A percentile compares a stretch with the other conserved stretches of the same genome.
Evolutionary conservation across 2,888 invertebrate species (phyloP).

Genomic region (Drosophila kambysellisi): DNA sequence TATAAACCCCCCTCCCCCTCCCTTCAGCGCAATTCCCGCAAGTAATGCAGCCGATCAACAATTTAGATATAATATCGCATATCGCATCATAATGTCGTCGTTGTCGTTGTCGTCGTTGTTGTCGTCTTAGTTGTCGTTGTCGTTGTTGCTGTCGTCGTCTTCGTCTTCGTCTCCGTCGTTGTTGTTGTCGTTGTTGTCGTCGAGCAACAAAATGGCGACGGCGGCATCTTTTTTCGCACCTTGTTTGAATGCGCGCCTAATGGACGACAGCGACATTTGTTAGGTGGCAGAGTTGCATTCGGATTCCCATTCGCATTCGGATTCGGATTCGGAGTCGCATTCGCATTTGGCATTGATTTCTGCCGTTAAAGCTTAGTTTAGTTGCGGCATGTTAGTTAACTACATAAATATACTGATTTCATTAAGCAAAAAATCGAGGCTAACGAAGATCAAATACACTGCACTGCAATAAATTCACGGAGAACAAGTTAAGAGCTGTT

Average conservation of each 20-base stretch:
- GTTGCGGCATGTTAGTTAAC: conserved; percentile 49
- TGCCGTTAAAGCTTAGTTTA: conserved; percentile 47
- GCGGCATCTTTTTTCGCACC: conserved; percentile 81
- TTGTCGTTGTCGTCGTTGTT: conserved; percentile 46
- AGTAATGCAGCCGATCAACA: conserved; percentile 80
- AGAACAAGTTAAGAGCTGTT: neutral
- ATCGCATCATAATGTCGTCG: conserved; percentile 79
- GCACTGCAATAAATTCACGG: neutral
- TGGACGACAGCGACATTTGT: conserved; percentile 80
- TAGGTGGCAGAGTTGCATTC: conserved; percentile 56
- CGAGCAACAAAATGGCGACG: conserved; percentile 66
- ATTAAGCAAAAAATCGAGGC: conserved; percentile 37
- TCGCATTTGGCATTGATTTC: conserved; percentile 40
- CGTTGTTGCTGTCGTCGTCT: conserved; percentile 29
- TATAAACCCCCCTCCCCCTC: neutral
- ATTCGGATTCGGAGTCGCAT: conserved; percentile 14
- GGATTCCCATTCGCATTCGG: conserved; percentile 12
- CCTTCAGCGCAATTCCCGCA: conserved; percentile 5
- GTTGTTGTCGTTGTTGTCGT: conserved; percentile 15
- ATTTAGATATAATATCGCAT: conserved; percentile 82
- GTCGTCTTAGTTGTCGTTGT: conserved; percentile 34
- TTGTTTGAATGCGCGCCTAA: conserved; percentile 81
- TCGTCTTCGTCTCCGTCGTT: conserved; percentile 1
- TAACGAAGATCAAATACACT: conserved; percentile 48
- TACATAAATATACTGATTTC: conserved; percentile 50